Base-by-base conservation (phyloP, 2,113 vertebrate species). In the Paramormyrops kingsleyae region DNA sequence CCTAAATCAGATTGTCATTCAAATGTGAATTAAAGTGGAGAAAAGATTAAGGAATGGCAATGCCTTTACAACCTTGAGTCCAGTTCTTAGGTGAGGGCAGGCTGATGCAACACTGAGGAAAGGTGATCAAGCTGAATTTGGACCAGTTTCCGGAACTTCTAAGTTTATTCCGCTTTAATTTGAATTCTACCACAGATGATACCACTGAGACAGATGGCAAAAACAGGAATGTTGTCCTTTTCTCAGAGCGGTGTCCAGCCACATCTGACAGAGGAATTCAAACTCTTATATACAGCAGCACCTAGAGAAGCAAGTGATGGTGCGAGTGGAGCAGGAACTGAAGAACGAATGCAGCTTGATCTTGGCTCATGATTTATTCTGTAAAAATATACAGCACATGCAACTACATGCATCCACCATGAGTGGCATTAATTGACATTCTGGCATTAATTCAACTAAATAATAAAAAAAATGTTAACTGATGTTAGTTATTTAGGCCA, bases 1-100 rank as follows among this genome's bases (percentile, higher is more conserved):
- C 56, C 83, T 94, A 93, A 91, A 94, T 92, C 91, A 93, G 92
- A 88, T 93, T 92, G 86, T 27, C 90, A 91, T 92, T 95, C 94
- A 92, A 42, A 52, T 90, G 90, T 91, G 92, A 62, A 94, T 91
- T 53, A 53, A 53, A 50, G 50, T 53, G 50, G 49, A 87, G 4
- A 87, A n/a, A 53, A 87, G 83, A 47, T 46, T 86, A 50, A 86
- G 83, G 7, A 86, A 47, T 24, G 83, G 83, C 21, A 31, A 86
- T 27, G 47, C 46, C 44, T 49, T 50, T 31, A 50, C 24, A 86
- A 50, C 83, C 83, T 86, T 86, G 83, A 50, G 47, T 86, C 83
- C 44, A 47, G 46, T 46, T 50, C 83, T 86, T 49, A 50, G 83
- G 83, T 86, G 83, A 50, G 83, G 83, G 44, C 83, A 49, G 83